Percentiles rank a stretch among this genome's conserved stretches.
Conservation (phyloP, 2,888 invertebrate genomes). For the Nymphalis polychloros region DNA sequence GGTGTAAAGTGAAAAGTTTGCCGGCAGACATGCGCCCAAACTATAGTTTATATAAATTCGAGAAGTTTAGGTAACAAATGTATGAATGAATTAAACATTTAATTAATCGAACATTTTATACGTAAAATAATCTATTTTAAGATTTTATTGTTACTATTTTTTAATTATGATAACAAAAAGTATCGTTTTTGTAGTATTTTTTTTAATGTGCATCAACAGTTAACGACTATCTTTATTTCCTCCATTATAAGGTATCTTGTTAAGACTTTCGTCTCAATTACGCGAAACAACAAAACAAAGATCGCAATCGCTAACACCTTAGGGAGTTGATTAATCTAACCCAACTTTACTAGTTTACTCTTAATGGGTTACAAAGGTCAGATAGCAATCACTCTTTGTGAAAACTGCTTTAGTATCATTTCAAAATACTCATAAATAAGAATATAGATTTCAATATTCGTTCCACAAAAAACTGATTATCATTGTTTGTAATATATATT, state of each 20-base stretch:
- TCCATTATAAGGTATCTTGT: constrained; percentile 9
- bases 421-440: not conserved
- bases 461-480: not conserved
- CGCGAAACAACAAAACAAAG: constrained; percentile 20
- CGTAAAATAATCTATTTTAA: too few species aligned
- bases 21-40: constrained; percentile 34
- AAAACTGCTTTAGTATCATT: constrained; percentile 22
- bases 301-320: constrained; percentile 30
- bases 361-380: constrained; percentile 30
- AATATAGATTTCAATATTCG: not conserved
- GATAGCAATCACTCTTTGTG: constrained; percentile 30
- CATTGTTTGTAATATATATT: too few species aligned
- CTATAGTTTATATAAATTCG: constrained; percentile 33
- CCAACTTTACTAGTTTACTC: constrained; percentile 26
- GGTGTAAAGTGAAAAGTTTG: constrained; percentile 41
- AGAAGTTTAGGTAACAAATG: constrained; percentile 24
- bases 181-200: not conserved
- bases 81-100: not conserved
- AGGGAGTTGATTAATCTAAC: constrained; percentile 29
- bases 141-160: too few species aligned
- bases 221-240: not conserved
- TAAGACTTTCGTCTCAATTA: constrained; percentile 17
- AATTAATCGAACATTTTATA: too few species aligned
- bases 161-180: too few species aligned
- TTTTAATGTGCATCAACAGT: not conserved